Evolutionary conservation across 1,140 invertebrate species (phyloP).

Genomic region (Leptonema lineaticorne): DNA sequence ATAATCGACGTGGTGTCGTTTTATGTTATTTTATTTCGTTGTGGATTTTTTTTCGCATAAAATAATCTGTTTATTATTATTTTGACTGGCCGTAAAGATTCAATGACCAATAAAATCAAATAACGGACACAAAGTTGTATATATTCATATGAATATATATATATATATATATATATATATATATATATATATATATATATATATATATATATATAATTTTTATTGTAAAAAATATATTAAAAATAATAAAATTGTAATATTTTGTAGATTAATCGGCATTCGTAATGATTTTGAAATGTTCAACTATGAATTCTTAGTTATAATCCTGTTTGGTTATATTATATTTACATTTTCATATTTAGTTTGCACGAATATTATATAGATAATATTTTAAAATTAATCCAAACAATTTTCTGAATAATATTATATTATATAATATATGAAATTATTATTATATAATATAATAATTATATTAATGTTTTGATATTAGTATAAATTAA

Average conservation of each 20-base stretch:
- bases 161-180: neutral
- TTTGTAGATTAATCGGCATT: neutral
- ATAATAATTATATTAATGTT: no score
- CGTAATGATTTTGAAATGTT: no score
- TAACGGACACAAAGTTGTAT: no score
- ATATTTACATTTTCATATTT: no score
- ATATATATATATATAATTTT: neutral
- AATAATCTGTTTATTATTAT: conserved; percentile 14
- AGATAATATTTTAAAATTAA: no score
- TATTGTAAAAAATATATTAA: neutral
- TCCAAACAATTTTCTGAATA: no score
- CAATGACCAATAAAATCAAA: neutral
- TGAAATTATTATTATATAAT: no score
- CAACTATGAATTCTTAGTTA: no score
- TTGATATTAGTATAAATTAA: no score
- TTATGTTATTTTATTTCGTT: neutral
- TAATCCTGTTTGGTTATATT: no score
- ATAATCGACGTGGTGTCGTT: neutral
- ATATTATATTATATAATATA: no score
- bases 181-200: neutral
- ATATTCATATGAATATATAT: neutral
- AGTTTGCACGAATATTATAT: no score
- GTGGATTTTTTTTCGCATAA: neutral
- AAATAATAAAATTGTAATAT: neutral
- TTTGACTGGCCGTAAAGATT: conserved; percentile 9